Percentiles rank a stretch among this genome's conserved stretches.
Evolutionary conservation across 92 coral and sea anemone genomes (phyloP).

Genomic region (Desmophyllum pertusum): DNA sequence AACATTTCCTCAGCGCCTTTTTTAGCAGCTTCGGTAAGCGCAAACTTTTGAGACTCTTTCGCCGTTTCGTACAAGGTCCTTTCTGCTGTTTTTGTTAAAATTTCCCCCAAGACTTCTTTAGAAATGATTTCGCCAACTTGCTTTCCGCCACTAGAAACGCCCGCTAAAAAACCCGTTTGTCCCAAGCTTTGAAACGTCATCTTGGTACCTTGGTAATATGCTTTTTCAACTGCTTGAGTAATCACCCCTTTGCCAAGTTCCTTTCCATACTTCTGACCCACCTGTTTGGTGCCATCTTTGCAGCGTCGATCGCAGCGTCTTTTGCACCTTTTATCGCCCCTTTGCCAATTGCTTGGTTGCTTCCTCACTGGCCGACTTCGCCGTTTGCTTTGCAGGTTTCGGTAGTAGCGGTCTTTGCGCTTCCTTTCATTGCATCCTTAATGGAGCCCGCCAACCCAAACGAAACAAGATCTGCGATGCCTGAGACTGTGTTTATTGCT

Average conservation of each 20-base stretch:
- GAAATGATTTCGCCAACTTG: no score
- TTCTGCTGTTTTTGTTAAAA: background rate
- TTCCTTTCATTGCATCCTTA: conserved; percentile 3
- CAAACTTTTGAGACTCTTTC: background rate
- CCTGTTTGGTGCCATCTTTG: background rate
- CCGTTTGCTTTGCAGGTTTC: conserved; percentile 18
- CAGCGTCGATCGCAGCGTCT: conserved; percentile 14
- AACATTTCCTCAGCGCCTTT: conserved; percentile 1
- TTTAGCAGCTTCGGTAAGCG: background rate
- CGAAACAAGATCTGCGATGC: background rate
- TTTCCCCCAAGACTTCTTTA: no score
- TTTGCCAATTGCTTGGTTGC: conserved; percentile 10
- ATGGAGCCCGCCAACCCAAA: background rate
- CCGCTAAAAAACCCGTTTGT: no score
- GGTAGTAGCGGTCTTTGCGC: background rate
- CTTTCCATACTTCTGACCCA: background rate
- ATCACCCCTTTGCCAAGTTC: conserved; percentile 16
- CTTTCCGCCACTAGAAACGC: no score
- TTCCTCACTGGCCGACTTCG: conserved; percentile 3
- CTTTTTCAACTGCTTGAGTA: background rate
- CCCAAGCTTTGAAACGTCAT: background rate
- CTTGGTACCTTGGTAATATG: background rate
- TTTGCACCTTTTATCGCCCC: background rate
- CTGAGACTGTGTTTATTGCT: background rate
- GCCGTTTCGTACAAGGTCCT: background rate